Conservation (phyloP, 2,888 invertebrate genomes). For the Mesoligia furuncula region DNA sequence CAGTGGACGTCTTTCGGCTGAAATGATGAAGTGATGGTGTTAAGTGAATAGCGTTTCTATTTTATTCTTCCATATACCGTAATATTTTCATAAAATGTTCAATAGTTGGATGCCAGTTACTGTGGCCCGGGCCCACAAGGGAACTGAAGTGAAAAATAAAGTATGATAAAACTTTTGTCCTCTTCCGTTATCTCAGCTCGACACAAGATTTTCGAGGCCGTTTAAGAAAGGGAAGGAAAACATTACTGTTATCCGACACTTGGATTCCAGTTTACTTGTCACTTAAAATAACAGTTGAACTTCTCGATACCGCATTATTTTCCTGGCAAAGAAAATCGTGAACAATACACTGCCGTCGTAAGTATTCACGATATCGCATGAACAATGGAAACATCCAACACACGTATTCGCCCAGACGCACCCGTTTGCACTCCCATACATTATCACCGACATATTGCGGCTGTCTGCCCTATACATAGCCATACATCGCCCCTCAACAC, state of each 20-base stretch:
- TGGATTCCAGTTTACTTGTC: slow-evolving; percentile 31
- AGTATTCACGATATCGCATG: slow-evolving; percentile 30
- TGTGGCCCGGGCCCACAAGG: slow-evolving; percentile 37
- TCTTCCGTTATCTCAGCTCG: slow-evolving; percentile 55
- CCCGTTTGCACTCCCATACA: slow-evolving; percentile 51
- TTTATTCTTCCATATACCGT: slow-evolving; percentile 12
- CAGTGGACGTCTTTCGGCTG: no score
- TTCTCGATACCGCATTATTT: slow-evolving; percentile 1
- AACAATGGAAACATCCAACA: slow-evolving; percentile 50
- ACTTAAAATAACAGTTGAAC: slow-evolving; percentile 12
- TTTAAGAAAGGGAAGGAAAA: slow-evolving; percentile 51
- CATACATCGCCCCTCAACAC: slow-evolving; percentile 38
- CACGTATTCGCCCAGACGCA: slow-evolving; percentile 32
- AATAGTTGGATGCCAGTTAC: slow-evolving; percentile 33
- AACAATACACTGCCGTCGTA: background rate
- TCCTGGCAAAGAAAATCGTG: slow-evolving; percentile 4
- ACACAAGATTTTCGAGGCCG: slow-evolving; percentile 58
- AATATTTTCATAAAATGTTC: slow-evolving; percentile 38
- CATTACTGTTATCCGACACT: slow-evolving; percentile 44
- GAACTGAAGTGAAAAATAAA: slow-evolving; percentile 62
- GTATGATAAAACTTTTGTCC: slow-evolving; percentile 62
- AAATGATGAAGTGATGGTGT: no score
- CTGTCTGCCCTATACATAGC: slow-evolving; percentile 40
- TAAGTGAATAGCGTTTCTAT: slow-evolving; percentile 5
- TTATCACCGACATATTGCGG: slow-evolving; percentile 59